phyloP scores from a whole-genome alignment of 2,113 vertebrate genomes.

The Carassius carassius region DNA sequence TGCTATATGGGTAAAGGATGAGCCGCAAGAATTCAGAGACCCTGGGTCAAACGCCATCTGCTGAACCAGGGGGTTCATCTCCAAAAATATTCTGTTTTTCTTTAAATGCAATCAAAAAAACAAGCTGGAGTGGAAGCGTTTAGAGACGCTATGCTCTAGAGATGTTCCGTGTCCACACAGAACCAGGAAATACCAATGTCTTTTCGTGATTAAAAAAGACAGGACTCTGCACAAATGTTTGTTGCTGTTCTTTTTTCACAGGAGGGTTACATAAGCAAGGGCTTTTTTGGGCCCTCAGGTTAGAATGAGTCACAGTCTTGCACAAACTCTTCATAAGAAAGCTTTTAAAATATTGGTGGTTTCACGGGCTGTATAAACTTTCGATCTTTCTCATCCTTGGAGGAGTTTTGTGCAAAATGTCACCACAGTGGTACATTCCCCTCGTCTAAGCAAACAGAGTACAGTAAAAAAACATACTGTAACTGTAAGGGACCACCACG shows the following conservation, averaged over 20 bases:
- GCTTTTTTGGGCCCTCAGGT: constrained; percentile 46
- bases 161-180: neutral
- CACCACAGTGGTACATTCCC: neutral
- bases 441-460: constrained; percentile 8
- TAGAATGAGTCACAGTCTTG: constrained; percentile 10
- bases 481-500: neutral
- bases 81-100: constrained; percentile 53
- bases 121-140: neutral
- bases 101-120: constrained; percentile 36
- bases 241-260: constrained; percentile 11
- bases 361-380: constrained; percentile 20
- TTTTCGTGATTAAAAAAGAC: constrained; percentile 64
- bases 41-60: constrained; percentile 59
- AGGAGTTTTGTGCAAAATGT: constrained; percentile 13
- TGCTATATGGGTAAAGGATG: constrained; percentile 12
- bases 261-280: constrained; percentile 23
- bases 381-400: neutral
- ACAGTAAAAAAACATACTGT: neutral
- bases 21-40: constrained; percentile 22
- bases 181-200: constrained; percentile 68
- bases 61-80: constrained; percentile 47
- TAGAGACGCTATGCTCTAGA: neutral
- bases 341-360: constrained; percentile 22
- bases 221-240: constrained; percentile 62
- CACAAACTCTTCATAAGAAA: constrained; percentile 14